Conservation (phyloP, 2,888 invertebrate species). For the Sinohyriopsis cumingii region DNA sequence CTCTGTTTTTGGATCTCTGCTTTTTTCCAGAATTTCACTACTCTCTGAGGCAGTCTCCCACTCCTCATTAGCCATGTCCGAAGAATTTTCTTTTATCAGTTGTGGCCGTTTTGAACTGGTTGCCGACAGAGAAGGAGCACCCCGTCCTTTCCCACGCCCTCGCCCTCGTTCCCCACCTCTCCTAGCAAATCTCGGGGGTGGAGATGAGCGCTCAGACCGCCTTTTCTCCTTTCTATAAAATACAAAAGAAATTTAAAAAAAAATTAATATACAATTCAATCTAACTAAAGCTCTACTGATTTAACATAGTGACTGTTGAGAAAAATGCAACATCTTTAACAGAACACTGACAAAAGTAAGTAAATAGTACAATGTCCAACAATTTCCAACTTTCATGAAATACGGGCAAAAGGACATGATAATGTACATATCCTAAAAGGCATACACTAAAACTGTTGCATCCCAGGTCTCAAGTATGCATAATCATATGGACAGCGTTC, state of each 20-base stretch:
- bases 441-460: too few relatives aligned
- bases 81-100: slow-evolving; percentile 69
- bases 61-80: slow-evolving; percentile 72
- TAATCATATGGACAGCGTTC: too few relatives aligned
- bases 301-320: too few relatives aligned
- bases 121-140: slow-evolving; percentile 39
- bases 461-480: too few relatives aligned
- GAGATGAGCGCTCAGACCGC: slow-evolving; percentile 55
- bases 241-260: not conserved
- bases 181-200: slow-evolving; percentile 58
- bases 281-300: too few relatives aligned
- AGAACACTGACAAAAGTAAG: too few relatives aligned
- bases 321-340: too few relatives aligned
- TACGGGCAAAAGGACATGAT: too few relatives aligned
- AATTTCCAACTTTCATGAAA: too few relatives aligned
- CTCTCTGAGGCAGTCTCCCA: slow-evolving; percentile 88
- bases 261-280: not conserved
- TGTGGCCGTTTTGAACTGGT: slow-evolving; percentile 53
- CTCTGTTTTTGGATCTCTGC: slow-evolving; percentile 62
- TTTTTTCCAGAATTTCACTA: slow-evolving; percentile 76
- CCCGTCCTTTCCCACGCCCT: slow-evolving; percentile 74
- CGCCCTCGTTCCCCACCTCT: slow-evolving; percentile 55
- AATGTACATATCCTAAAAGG: too few relatives aligned
- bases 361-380: too few relatives aligned
- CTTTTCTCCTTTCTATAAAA: slow-evolving; percentile 41